Base-by-base conservation (phyloP, 2,797 vertebrate genomes). In the Pseudomugil tenellus region DNA sequence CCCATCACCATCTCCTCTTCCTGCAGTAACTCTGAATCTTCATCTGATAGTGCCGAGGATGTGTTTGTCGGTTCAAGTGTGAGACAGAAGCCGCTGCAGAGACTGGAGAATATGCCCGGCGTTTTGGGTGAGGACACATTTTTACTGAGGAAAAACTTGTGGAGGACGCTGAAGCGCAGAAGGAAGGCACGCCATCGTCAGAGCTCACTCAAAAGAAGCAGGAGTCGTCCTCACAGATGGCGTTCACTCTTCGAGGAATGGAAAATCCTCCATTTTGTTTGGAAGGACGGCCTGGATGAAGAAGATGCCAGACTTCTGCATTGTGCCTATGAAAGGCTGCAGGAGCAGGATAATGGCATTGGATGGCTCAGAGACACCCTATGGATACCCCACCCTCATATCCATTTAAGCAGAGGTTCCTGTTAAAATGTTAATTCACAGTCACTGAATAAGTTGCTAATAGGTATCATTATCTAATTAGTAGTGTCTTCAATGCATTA, bases 311-410 rank as follows among this genome's bases (percentile, higher is more conserved):
- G 91, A 34, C 95, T 97, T 84, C 92, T 99, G 85, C 94, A 91
- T 25, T 89, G 90, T 74, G 93, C 93, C 0, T 97, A 96, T 0
- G 95, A 97, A 78, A 93, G 92, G 63, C 88, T 98, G 81, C 88
- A 96, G 6, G 94, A 91, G 86, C 92, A 95, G 81, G 94, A 96
- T 76, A 93, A 93, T 0, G 93, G 94, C 84, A 92, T 88, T 83
- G 93, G 95, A 77, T 99, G 97, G 96, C 94, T 98, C 72, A 95
- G 93, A 4, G 95, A 96, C 87, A 96, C 95, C 0, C 86, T 91
- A 13, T 99, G 98, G 98, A 95, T 96, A 35, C 94, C 95, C 85
- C 98, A 99, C 86, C 96, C 97, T 91, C 88, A 99, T 99, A 99
- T 99, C 98, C 96, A 98, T 96, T 92, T 73, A 5, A 66, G 26